phyloP scores from a whole-genome alignment of 2,888 invertebrate genomes.

The Limnephilus lunatus region DNA sequence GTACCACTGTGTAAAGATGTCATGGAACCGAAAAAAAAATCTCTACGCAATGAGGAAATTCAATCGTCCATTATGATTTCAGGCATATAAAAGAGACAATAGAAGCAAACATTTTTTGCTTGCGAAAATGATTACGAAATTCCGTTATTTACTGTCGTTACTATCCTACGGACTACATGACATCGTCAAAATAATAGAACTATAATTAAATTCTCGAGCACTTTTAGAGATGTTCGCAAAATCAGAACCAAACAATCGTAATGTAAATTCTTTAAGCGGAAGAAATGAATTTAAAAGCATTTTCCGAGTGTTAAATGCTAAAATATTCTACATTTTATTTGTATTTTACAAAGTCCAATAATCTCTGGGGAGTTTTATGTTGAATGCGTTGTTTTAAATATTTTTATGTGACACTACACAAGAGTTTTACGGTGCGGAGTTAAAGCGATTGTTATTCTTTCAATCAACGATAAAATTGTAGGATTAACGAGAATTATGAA shows the following conservation, averaged over 20 bases:
- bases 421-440: not conserved
- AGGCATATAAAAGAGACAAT: not conserved
- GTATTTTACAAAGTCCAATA: not conserved
- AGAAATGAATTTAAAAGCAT: not conserved
- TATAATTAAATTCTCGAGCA: not conserved
- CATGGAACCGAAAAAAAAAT: not conserved
- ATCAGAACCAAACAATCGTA: not conserved
- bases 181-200: not conserved
- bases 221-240: not conserved
- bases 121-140: not conserved
- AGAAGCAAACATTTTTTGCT: not conserved
- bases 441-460: not conserved
- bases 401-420: not conserved
- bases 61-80: not conserved
- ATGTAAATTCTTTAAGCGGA: not conserved
- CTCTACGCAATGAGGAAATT: not conserved
- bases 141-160: not conserved
- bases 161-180: not conserved
- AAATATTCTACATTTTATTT: not conserved
- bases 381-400: not conserved
- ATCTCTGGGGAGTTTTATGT: not conserved
- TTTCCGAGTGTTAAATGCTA: not conserved
- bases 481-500: too few relatives aligned
- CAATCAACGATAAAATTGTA: not conserved
- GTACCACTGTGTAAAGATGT: too few relatives aligned